phyloP scores from a whole-genome alignment of 2,113 vertebrate species.

The Myotis brandtii region DNA sequence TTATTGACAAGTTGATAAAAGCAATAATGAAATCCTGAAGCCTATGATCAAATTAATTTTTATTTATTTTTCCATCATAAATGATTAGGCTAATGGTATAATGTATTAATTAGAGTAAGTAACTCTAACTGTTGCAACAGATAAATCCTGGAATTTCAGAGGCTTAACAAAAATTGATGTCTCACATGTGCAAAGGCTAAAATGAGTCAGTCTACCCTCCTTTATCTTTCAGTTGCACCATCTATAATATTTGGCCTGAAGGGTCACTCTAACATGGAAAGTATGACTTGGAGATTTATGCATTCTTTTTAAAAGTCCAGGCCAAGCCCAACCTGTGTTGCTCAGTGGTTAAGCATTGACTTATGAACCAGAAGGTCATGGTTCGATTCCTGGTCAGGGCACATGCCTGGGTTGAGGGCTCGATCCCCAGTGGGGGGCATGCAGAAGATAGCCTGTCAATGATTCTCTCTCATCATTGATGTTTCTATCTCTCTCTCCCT shows the following conservation, averaged over 20 bases:
- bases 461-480: too few relatives aligned
- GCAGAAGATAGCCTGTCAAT: too few relatives aligned
- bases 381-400: too few relatives aligned
- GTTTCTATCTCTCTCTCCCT: too few relatives aligned
- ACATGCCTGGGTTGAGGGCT: too few relatives aligned
- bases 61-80: constrained; percentile 1
- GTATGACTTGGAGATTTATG: neutral
- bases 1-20: neutral
- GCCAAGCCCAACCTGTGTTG: neutral
- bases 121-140: neutral
- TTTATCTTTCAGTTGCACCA: neutral
- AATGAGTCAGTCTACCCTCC: neutral
- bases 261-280: neutral
- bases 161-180: neutral
- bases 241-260: neutral
- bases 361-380: too few relatives aligned
- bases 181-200: neutral
- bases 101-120: neutral
- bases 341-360: too few relatives aligned
- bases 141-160: neutral
- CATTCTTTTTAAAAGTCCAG: neutral
- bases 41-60: neutral
- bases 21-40: neutral
- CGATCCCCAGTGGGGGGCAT: too few relatives aligned
- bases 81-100: neutral